Conservation (phyloP, 2,113 vertebrate species). For the Muntiacus muntjak region DNA sequence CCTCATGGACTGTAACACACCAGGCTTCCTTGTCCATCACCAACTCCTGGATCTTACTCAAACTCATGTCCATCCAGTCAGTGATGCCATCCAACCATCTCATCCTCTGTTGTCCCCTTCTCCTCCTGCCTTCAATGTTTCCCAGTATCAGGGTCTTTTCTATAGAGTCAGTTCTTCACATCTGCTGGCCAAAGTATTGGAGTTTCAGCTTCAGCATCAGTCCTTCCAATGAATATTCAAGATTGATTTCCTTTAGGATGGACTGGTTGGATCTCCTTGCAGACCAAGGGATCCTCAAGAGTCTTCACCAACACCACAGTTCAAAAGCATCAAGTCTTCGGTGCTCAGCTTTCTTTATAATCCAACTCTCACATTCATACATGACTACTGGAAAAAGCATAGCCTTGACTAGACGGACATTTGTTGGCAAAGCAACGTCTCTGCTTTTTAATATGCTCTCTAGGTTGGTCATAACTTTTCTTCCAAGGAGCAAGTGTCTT, state of each 20-base stretch:
- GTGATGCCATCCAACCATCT: background rate
- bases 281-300: background rate
- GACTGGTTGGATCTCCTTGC: background rate
- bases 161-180: background rate
- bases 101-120: background rate
- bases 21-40: background rate
- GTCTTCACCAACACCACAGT: background rate
- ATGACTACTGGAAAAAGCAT: background rate
- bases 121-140: background rate
- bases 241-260: background rate
- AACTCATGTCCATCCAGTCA: background rate
- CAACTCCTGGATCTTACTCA: background rate
- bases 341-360: background rate
- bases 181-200: background rate
- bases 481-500: background rate
- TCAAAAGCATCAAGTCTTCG: background rate
- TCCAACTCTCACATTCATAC: background rate
- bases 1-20: background rate
- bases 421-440: background rate
- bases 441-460: background rate
- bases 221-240: background rate
- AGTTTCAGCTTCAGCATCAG: background rate
- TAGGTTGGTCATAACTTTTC: background rate
- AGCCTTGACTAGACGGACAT: background rate
- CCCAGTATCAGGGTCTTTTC: background rate